These are phyloP conservation scores for Lobophora halterata DNA, from an alignment of 2,888 invertebrate species.

Conservation along the genomic window DNA sequence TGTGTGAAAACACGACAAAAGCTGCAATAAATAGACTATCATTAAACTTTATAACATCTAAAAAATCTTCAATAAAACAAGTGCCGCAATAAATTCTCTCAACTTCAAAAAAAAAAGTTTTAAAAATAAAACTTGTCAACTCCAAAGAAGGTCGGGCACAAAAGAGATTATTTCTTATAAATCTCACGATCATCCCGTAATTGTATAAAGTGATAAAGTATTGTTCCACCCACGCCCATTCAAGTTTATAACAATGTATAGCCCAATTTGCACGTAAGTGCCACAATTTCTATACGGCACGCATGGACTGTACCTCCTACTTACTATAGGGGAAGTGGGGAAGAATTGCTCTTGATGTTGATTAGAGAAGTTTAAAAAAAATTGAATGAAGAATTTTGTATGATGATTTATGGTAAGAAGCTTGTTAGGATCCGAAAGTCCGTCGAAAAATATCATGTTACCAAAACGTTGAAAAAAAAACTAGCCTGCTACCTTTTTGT, in stretches of 20 bases:
- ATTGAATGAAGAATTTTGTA: background rate
- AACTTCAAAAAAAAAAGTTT: constrained; percentile 1
- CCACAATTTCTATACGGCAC: constrained; percentile 44
- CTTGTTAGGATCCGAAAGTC: no score
- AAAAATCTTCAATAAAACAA: constrained; percentile 11
- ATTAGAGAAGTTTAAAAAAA: constrained; percentile 21
- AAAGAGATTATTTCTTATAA: constrained; percentile 20
- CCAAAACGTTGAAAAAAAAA: no score
- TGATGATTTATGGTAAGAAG: background rate
- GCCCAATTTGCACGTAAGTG: constrained; percentile 60
- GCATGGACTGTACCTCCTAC: constrained; percentile 20
- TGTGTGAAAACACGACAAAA: no score
- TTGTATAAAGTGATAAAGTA: constrained; percentile 51
- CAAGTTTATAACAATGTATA: constrained; percentile 50
- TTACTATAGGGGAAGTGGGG: constrained; percentile 14
- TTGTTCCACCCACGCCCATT: constrained; percentile 32
- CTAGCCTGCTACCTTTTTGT: no score
- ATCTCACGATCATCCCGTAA: constrained; percentile 45
- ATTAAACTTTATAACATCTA: constrained; percentile 12
- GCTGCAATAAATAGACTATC: no score
- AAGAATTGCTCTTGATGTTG: constrained; percentile 23
- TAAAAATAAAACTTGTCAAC: constrained; percentile 18
- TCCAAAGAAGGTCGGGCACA: constrained; percentile 13
- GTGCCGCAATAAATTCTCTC: constrained; percentile 12
- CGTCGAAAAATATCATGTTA: no score